Evolutionary conservation across 2,113 vertebrate species (phyloP), one percentile per base, ranked within the genome.

Genomic region (Forbesichthys agassizii): DNA sequence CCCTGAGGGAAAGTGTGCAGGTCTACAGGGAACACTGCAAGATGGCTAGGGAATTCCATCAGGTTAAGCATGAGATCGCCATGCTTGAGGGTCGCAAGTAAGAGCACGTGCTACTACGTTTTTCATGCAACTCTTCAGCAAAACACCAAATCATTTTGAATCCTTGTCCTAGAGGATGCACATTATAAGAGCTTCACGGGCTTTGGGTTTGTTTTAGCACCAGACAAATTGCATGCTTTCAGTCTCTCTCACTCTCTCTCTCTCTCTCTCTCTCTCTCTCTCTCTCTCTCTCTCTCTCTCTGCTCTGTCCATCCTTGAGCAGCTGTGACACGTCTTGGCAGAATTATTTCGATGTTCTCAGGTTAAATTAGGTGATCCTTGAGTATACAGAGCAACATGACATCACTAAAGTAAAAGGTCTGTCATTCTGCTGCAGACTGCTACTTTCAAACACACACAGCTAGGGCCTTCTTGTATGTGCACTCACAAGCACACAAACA

Each of bases 1-100:
- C 95, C 78, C 93, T 96, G 64, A 91, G 85, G 76, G 97, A 99
- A 90, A 98, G 96, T 59, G 95, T 97, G 77, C 94, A 97, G 77
- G 95, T 99, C 65, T 97, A 95, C 91, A 95, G 91, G 86, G 95
- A 98, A 65, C 97, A 98, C 90, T 98, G 96, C 92, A 96, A 94
- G 88, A 96, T 98, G 92, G 96, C 96, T 10, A 94, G 95, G 81
- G 96, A 99, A 62, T 98, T 97, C 80, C 94, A 95, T 81, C 95
- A 98, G 71, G 96, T 97, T 86, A 97, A 96, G 83, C 95, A 93
- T 42, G 96, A 99, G 85, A 98, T 99, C 6, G 90, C 94, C 16
- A 83, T 94, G 16, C 94, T 98, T n/a, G 95, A 98, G 88, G 95
- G 98, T 72, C 93, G 94, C 86, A 98, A 95, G 97, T 99, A 86